A percentile compares a stretch with the other conserved stretches of the same genome.
phyloP scores from a whole-genome alignment of 1,140 invertebrate species.

The Paralvinella palmiformis region DNA sequence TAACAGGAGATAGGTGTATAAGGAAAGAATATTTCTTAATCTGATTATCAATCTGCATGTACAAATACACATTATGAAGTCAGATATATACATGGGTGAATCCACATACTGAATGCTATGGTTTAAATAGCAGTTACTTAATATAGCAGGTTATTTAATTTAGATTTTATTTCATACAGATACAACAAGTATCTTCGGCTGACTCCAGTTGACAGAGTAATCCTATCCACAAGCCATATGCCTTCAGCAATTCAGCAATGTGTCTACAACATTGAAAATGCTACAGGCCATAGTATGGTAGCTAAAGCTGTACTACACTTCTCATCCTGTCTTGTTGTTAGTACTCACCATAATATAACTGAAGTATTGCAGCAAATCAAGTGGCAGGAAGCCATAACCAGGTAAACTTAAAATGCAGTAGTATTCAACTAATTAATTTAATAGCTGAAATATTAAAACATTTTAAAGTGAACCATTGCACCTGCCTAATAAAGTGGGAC shows the following conservation, averaged over 20 bases:
- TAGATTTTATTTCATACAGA: slow-evolving; percentile 21
- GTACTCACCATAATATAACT: not conserved
- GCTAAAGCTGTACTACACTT: slow-evolving; percentile 28
- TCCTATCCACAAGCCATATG: slow-evolving; percentile 30
- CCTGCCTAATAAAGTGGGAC: no score
- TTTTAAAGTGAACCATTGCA: no score
- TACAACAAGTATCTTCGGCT: slow-evolving; percentile 34
- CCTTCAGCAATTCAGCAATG: slow-evolving; percentile 29
- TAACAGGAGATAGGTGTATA: no score
- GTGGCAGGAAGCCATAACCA: slow-evolving; percentile 16
- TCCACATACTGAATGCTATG: no score
- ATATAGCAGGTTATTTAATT: not conserved
- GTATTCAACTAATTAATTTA: no score
- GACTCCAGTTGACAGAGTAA: slow-evolving; percentile 26
- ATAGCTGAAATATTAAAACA: no score
- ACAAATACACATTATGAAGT: no score
- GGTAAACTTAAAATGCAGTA: no score
- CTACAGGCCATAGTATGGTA: slow-evolving; percentile 37
- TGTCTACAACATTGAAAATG: slow-evolving; percentile 33
- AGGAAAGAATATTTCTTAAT: no score
- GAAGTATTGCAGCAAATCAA: not conserved
- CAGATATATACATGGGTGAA: no score
- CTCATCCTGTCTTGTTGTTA: slow-evolving; percentile 24
- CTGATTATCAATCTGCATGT: no score
- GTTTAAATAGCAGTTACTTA: no score